Conservation (phyloP, 2,113 vertebrate species). For the Perccottus glenii region DNA sequence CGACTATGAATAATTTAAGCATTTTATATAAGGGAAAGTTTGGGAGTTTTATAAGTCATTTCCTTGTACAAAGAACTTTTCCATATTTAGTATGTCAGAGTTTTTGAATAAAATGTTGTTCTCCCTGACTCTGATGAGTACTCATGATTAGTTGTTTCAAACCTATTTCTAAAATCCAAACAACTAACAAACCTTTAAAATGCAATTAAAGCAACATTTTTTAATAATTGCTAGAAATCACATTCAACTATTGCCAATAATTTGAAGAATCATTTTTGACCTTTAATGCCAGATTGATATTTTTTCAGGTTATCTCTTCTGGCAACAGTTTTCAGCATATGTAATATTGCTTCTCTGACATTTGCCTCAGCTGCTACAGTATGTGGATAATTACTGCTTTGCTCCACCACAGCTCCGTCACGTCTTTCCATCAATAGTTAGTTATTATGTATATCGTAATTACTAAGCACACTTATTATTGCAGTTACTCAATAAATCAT, state of each 20-base stretch:
- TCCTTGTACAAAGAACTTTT: neutral
- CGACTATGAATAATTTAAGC: neutral
- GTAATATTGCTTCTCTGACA: constrained; percentile 7
- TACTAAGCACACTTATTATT: no score
- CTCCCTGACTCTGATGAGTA: no score
- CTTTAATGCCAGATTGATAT: constrained; percentile 5
- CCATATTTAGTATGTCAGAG: neutral
- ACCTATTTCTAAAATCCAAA: no score
- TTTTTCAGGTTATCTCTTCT: neutral
- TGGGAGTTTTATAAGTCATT: neutral
- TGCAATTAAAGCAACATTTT: no score
- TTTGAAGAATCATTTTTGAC: no score
- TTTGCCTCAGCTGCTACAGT: constrained; percentile 12
- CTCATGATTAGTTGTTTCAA: no score
- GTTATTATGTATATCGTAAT: neutral
- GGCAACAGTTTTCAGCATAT: neutral
- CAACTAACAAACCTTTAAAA: no score
- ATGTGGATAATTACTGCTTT: constrained; percentile 10
- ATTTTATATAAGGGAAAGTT: neutral
- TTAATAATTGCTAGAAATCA: no score
- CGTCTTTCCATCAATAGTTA: neutral
- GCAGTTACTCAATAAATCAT: no score
- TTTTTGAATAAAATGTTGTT: no score
- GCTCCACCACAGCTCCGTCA: neutral
- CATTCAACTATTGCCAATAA: no score